Evolutionary conservation across 2,797 vertebrate species (phyloP).

Genomic region (Gadopsis marmoratus): DNA sequence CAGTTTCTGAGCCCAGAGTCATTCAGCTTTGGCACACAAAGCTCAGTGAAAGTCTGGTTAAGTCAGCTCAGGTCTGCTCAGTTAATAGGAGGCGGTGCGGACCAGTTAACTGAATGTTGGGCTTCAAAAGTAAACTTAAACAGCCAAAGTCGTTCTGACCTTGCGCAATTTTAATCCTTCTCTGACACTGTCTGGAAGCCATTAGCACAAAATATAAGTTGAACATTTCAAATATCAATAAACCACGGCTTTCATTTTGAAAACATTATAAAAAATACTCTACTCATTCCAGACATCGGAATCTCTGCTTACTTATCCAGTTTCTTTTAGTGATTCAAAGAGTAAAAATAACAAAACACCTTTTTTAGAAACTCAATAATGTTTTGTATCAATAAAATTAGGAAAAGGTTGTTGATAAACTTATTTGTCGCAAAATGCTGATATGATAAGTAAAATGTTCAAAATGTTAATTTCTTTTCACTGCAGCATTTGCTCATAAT

Average conservation of each 20-base stretch:
- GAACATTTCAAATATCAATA: not conserved
- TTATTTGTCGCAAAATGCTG: not conserved
- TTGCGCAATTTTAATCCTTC: constrained; percentile 35
- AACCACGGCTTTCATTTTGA: not conserved
- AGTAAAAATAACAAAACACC: not conserved
- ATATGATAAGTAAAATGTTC: too few species aligned
- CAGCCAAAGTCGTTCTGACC: constrained; percentile 63
- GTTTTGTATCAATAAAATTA: not conserved
- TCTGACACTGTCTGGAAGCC: constrained; percentile 33
- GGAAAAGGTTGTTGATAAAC: not conserved
- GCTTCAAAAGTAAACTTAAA: constrained; percentile 47
- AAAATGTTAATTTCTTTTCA: not conserved
- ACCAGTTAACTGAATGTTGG: constrained; percentile 58
- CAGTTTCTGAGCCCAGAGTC: constrained; percentile 49
- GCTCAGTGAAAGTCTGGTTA: constrained; percentile 60
- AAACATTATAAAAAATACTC: not conserved
- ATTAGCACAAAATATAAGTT: not conserved
- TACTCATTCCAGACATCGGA: not conserved
- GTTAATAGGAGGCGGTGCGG: constrained; percentile 55
- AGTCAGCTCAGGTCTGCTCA: constrained; percentile 65
- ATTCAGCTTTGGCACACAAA: constrained; percentile 58
- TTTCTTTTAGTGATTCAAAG: not conserved
- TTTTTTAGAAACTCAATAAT: not conserved
- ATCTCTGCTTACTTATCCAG: not conserved
- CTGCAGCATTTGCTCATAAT: not conserved